Percentiles rank a stretch among this genome's conserved stretches.
Evolutionary conservation across 2,113 vertebrate genomes (phyloP).

Genomic region (Heteronetta atricapilla): DNA sequence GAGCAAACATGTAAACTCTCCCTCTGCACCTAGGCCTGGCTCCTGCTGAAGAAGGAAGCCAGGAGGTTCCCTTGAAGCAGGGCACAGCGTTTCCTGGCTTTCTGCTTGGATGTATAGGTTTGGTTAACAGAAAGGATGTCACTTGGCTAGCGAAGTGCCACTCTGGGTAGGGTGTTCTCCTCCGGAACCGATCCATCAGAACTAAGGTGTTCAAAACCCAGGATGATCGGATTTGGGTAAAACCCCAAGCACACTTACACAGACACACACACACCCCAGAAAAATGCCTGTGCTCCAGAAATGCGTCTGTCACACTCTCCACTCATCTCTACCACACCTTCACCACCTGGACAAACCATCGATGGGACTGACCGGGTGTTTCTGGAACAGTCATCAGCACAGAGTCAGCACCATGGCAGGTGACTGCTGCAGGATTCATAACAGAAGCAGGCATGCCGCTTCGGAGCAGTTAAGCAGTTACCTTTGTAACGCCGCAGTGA

Average conservation of each 20-base stretch:
- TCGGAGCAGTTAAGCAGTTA: neutral
- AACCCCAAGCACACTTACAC: neutral
- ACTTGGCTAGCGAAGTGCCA: neutral
- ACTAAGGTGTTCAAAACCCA: neutral
- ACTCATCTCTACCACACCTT: neutral
- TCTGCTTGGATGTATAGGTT: neutral
- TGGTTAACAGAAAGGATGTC: neutral
- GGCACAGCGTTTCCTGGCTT: neutral
- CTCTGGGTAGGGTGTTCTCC: neutral
- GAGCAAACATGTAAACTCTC: slow-evolving; percentile 30
- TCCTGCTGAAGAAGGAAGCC: neutral
- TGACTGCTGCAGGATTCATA: neutral
- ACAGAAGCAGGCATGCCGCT: neutral
- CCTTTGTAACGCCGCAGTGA: neutral
- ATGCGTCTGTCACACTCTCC: neutral
- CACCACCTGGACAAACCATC: neutral
- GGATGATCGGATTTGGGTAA: neutral
- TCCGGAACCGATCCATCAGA: neutral
- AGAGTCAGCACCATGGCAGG: neutral
- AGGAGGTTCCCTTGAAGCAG: neutral
- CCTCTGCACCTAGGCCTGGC: neutral
- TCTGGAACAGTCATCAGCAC: neutral
- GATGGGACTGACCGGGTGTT: neutral
- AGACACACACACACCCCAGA: neutral
- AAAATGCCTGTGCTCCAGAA: neutral